Conservation (phyloP, 2,113 vertebrate genomes). For the Hepsetus odoe region DNA sequence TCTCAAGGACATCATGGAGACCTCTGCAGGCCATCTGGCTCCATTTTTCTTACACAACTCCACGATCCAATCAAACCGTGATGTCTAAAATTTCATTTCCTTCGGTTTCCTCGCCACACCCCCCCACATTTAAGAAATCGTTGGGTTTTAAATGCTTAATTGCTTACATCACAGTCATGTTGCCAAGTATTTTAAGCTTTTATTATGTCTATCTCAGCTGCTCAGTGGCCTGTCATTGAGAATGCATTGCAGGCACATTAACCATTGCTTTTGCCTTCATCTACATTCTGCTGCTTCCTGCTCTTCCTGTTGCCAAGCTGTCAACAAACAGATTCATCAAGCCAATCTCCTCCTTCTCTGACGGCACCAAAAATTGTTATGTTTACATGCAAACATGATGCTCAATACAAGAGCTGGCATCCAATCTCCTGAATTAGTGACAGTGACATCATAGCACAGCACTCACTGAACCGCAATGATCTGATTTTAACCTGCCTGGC, state of each 20-base stretch:
- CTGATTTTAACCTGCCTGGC: too few relatives aligned
- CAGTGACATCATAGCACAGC: too few relatives aligned
- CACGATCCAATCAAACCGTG: too few relatives aligned
- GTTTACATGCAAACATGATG: background rate
- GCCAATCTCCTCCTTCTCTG: background rate
- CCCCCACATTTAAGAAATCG: background rate
- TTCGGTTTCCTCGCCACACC: background rate
- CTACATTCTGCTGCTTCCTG: conserved; percentile 21
- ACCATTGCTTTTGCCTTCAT: background rate
- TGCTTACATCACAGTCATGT: background rate
- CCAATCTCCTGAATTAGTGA: too few relatives aligned
- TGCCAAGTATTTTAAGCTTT: background rate
- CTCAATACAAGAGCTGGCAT: background rate
- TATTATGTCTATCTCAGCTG: background rate
- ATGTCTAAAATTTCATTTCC: too few relatives aligned
- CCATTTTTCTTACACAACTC: too few relatives aligned
- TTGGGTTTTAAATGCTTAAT: background rate
- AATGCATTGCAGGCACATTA: background rate
- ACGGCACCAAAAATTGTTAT: conserved; percentile 14
- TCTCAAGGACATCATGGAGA: too few relatives aligned
- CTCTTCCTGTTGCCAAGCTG: conserved; percentile 40
- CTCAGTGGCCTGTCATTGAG: background rate
- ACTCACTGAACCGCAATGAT: too few relatives aligned
- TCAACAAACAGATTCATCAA: conserved; percentile 43
- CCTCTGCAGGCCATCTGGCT: too few relatives aligned